Conservation (phyloP, 2,797 vertebrate genomes). For the Halcyon leucocephala region DNA sequence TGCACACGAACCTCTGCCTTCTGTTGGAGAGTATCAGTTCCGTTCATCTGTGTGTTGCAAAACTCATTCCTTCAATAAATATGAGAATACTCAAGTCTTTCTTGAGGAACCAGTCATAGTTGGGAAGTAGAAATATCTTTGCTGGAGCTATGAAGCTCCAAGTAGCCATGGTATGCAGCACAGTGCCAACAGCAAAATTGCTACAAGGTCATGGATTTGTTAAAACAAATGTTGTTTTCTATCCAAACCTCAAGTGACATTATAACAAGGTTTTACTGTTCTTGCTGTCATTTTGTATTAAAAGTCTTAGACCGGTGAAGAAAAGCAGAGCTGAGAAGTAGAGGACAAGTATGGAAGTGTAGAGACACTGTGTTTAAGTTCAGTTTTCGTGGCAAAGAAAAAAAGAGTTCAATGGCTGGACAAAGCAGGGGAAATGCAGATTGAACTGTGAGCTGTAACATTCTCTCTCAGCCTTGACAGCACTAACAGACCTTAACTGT, state of each 20-base stretch:
- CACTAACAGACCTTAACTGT: neutral
- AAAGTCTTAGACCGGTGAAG: slow-evolving; percentile 1
- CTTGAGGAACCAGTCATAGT: neutral
- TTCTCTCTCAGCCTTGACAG: neutral
- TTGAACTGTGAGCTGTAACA: neutral
- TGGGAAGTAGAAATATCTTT: neutral
- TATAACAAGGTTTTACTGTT: slow-evolving; percentile 49
- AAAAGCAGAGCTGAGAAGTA: slow-evolving; percentile 28
- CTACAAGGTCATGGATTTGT: neutral
- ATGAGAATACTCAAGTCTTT: neutral
- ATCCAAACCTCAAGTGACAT: slow-evolving; percentile 53
- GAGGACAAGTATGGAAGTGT: neutral
- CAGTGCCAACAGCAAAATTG: neutral
- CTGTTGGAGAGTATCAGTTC: neutral
- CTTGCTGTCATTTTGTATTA: slow-evolving; percentile 34
- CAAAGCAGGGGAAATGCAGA: neutral
- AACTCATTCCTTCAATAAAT: neutral
- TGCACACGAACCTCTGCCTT: neutral
- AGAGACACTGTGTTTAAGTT: neutral
- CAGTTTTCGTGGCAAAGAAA: neutral
- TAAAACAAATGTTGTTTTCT: slow-evolving; percentile 46
- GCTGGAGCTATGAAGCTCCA: neutral
- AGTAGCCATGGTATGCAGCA: neutral
- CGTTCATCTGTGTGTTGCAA: neutral
- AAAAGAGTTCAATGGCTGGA: neutral